Percentiles rank a stretch among this genome's conserved stretches.
phyloP scores from a whole-genome alignment of 2,797 vertebrate species.

The Danio kyathit region DNA sequence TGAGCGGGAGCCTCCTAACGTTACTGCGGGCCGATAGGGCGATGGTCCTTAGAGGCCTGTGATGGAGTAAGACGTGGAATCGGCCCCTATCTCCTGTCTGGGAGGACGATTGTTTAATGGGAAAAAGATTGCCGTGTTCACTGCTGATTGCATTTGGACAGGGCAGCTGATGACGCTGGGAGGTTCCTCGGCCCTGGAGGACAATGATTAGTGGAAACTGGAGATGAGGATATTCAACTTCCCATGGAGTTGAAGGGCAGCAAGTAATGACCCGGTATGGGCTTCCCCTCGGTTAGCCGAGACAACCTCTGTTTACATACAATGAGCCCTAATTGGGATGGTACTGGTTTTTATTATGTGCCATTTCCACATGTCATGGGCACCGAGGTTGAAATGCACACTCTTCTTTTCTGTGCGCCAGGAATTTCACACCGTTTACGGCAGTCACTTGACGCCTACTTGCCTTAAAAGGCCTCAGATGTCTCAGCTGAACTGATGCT shows the following conservation, averaged over 20 bases:
- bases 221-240: constrained; percentile 80
- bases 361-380: constrained; percentile 36
- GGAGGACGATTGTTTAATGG: constrained; percentile 77
- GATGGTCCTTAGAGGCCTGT: constrained; percentile 75
- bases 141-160: constrained; percentile 81
- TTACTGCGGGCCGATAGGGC: constrained; percentile 59
- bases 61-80: constrained; percentile 78
- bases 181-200: constrained; percentile 74
- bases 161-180: constrained; percentile 79
- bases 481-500: not conserved
- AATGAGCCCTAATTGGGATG: constrained; percentile 54
- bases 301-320: constrained; percentile 64
- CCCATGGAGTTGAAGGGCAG: constrained; percentile 64
- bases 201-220: constrained; percentile 83
- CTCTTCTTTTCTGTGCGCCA: not conserved
- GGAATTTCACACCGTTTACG: not conserved
- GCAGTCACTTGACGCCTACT: not conserved
- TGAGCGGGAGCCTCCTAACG: constrained; percentile 65
- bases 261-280: constrained; percentile 73
- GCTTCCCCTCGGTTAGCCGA: constrained; percentile 70
- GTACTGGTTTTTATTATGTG: constrained; percentile 48
- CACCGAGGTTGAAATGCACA: constrained; percentile 24
- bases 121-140: constrained; percentile 82
- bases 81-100: constrained; percentile 72
- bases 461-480: not conserved